Conservation (phyloP, 2,113 vertebrate species). For the Tylochromis polylepis region DNA sequence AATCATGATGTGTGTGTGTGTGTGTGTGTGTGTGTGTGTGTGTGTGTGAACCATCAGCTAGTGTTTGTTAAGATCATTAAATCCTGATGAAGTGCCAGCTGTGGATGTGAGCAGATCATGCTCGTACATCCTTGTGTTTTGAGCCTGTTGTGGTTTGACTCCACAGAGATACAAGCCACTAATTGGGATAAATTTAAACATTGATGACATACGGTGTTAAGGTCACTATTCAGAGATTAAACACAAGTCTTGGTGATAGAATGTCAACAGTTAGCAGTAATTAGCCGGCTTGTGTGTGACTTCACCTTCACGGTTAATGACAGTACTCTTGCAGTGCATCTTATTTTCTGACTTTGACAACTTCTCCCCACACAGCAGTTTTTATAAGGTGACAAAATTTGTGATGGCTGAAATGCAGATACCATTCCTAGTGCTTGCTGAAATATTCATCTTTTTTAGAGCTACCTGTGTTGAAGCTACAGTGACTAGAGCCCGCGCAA, state of each 20-base stretch:
- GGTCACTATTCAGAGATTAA: constrained; percentile 9
- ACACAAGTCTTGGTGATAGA: neutral
- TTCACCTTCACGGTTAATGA: neutral
- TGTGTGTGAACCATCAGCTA: neutral
- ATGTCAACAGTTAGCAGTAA: constrained; percentile 11
- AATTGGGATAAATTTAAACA: constrained; percentile 7
- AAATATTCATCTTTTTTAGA: neutral
- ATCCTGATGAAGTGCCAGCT: neutral
- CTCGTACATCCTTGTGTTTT: neutral
- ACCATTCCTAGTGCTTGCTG: neutral
- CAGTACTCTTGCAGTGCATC: neutral
- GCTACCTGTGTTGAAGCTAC: neutral
- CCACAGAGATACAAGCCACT: neutral
- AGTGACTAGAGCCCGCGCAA: neutral
- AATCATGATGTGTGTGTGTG: neutral
- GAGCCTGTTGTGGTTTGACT: neutral
- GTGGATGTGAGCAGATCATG: neutral
- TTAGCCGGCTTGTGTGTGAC: neutral
- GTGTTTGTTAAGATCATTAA: neutral
- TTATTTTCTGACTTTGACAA: neutral
- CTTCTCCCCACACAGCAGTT: neutral
- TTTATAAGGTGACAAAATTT: neutral
- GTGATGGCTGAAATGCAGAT: neutral
- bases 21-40: neutral
- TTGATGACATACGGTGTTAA: neutral